Percentiles rank a stretch among this genome's conserved stretches.
Conservation (phyloP, 2,113 vertebrate species). For the Lamprologus ornatipinnis region DNA sequence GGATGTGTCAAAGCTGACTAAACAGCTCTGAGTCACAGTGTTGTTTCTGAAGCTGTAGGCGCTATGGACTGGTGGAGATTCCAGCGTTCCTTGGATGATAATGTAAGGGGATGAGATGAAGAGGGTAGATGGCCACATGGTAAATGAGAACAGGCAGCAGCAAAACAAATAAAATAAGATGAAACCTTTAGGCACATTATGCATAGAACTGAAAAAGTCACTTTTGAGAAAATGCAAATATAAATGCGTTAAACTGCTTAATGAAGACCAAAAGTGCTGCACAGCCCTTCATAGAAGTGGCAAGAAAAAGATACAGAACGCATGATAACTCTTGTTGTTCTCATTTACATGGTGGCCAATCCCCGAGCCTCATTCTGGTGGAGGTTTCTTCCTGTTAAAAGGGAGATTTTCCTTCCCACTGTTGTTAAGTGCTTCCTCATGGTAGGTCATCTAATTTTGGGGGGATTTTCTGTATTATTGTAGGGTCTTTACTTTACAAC, state of each 20-base stretch:
- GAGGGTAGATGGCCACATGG: not conserved
- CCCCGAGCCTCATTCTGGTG: not conserved
- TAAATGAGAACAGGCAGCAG: not conserved
- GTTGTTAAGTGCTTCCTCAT: not conserved
- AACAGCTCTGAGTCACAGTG: slow-evolving; percentile 26
- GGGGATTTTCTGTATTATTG: not conserved
- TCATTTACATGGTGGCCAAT: not conserved
- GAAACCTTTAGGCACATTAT: not conserved
- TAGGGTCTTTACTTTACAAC: not conserved
- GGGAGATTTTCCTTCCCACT: not conserved
- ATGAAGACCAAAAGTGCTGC: accelerated
- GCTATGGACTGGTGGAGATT: not conserved
- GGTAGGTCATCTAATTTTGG: not conserved
- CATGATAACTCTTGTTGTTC: not conserved
- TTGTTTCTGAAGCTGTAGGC: not conserved
- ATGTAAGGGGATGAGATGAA: not conserved
- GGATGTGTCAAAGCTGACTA: slow-evolving; percentile 9
- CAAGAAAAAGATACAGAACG: not conserved
- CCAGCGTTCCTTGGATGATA: not conserved
- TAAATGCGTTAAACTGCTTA: not conserved
- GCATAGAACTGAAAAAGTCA: not conserved
- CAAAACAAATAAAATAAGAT: not conserved
- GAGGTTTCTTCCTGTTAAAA: not conserved
- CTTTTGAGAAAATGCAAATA: not conserved
- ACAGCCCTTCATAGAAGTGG: not conserved